Evolutionary conservation across 2,113 vertebrate genomes (phyloP), one percentile per base, ranked within the genome.

Genomic region (Mionectes macconnelli): DNA sequence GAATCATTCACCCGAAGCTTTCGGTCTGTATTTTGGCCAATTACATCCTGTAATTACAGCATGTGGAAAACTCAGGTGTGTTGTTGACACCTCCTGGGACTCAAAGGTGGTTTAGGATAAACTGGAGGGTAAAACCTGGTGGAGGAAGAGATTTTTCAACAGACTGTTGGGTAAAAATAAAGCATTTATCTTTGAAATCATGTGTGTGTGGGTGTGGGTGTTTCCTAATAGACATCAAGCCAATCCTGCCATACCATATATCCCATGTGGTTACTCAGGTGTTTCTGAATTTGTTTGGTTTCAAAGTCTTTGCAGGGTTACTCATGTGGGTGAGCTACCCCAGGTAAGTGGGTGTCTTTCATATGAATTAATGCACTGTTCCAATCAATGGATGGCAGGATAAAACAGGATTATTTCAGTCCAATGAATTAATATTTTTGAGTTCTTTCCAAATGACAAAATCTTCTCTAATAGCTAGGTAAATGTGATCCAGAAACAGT

Each of bases 161-260:
- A 15, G 31, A 0, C 19, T 14, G 5, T 25, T 14, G 53, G 14
- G 39, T 42, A 24, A 57, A 87, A 84, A 22, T 24, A 8, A 52
- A 40, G 4, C 0, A 4, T 6, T 55, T 40, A 1, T 1, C 27
- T 21, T 67, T 5, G 1, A 24, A 47, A n/a, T 12, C 25, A 5
- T 6, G 45, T 25, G 39, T 40, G 57, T 25, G n/a, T 19, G 11
- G 12, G 33, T 9, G 13, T 3, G 7, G n/a, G n/a, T 5, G 31
- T 81, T 53, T 8, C n/a, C 55, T 50, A 3, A 5, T 0, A 16
- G 35, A 9, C 19, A 14, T 45, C 5, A 18, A 35, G 37, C 35
- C 31, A 35, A 40, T 45, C 22, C 60, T 63, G 59, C 59, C 59
- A 20, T 12, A 12, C 11, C 60, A 63, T 25, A 5, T 0, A 2